Percentiles rank a stretch among this genome's conserved stretches.
These are phyloP conservation scores for Muschampia plurimacula DNA, from an alignment of 2,888 invertebrate species.

Conservation along the genomic window DNA sequence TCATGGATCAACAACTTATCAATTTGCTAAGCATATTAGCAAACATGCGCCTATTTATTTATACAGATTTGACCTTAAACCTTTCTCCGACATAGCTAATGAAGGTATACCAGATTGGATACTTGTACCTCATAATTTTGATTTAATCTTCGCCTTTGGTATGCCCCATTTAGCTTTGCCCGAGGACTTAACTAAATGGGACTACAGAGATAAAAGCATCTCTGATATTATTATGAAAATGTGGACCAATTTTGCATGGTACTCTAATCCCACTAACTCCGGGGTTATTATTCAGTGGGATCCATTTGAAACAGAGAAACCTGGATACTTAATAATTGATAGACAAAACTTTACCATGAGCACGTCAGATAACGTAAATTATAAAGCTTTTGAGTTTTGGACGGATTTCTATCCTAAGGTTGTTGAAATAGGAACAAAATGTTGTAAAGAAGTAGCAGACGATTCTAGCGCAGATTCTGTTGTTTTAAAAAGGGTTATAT, in stretches of 20 bases:
- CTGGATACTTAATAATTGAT: conserved; percentile 90
- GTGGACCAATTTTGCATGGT: conserved; percentile 92
- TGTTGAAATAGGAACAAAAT: conserved; percentile 89
- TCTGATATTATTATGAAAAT: conserved; percentile 93
- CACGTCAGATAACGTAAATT: conserved; percentile 88
- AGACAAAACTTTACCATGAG: conserved; percentile 91
- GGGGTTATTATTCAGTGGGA: conserved; percentile 92
- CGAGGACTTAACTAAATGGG: conserved; percentile 88
- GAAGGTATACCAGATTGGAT: conserved; percentile 91
- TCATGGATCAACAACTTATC: conserved; percentile 89
- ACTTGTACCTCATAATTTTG: conserved; percentile 92
- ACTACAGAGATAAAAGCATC: conserved; percentile 90
- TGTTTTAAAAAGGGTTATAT: conserved; percentile 52
- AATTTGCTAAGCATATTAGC: conserved; percentile 88
- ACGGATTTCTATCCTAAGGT: conserved; percentile 93
- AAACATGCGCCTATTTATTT: conserved; percentile 87
- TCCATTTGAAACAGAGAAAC: conserved; percentile 87
- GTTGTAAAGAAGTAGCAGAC: conserved; percentile 87
- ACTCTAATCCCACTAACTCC: conserved; percentile 89
- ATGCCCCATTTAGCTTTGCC: conserved; percentile 89
- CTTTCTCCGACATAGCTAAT: conserved; percentile 87
- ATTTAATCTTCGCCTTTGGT: conserved; percentile 93
- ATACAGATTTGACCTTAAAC: conserved; percentile 91
- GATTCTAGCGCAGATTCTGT: conserved; percentile 68
- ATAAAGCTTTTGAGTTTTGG: conserved; percentile 93